phyloP scores from a whole-genome alignment of 1,140 invertebrate genomes.

The Liolophura sinensis region DNA sequence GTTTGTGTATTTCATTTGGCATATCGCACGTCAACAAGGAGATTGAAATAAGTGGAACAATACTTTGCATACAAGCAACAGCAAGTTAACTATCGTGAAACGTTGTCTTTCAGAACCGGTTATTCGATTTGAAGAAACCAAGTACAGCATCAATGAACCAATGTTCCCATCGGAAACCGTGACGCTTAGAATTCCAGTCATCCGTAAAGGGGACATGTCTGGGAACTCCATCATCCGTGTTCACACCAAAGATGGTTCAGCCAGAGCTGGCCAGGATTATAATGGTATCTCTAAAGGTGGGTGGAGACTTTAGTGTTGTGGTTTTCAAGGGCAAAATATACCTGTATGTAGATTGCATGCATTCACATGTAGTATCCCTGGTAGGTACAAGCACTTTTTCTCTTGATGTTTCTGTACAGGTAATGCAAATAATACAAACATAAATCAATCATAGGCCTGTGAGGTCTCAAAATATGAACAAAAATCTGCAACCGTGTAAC shows the following conservation, averaged over 20 bases:
- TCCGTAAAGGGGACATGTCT: slow-evolving; percentile 56
- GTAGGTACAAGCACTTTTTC: too few relatives aligned
- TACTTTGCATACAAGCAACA: too few relatives aligned
- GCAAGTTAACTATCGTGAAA: too few relatives aligned
- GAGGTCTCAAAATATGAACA: too few relatives aligned
- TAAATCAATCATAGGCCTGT: too few relatives aligned
- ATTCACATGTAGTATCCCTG: too few relatives aligned
- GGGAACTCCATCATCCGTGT: slow-evolving; percentile 53
- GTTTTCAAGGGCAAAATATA: background rate
- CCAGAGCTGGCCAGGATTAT: slow-evolving; percentile 58
- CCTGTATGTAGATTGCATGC: background rate
- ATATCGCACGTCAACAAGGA: too few relatives aligned
- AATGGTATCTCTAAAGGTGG: slow-evolving; percentile 56
- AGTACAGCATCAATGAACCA: slow-evolving; percentile 55
- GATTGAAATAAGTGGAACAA: too few relatives aligned
- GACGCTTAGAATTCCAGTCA: slow-evolving; percentile 48
- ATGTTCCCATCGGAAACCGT: slow-evolving; percentile 43
- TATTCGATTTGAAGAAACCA: slow-evolving; percentile 48
- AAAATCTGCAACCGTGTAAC: too few relatives aligned
- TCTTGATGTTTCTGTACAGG: too few relatives aligned
- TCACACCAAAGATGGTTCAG: slow-evolving; percentile 60
- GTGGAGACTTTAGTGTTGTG: background rate
- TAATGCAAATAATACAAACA: too few relatives aligned
- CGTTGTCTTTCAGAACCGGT: slow-evolving; percentile 46
- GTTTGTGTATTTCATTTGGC: too few relatives aligned